Evolutionary conservation across 1,140 invertebrate genomes (phyloP).

Genomic region (Heliconius eleuchia): DNA sequence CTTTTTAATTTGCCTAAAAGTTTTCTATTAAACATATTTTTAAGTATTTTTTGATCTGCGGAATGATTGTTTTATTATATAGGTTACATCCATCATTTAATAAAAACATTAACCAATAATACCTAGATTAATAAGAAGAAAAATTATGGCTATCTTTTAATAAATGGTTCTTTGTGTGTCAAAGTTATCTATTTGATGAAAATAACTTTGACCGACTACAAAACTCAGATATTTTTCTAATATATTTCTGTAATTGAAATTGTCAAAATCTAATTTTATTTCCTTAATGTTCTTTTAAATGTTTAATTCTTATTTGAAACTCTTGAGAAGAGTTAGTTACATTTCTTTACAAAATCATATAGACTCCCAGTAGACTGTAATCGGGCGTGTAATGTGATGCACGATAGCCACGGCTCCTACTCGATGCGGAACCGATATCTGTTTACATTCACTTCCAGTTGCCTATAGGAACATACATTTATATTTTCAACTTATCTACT

Average conservation of each 20-base stretch:
- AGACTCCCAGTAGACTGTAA: neutral
- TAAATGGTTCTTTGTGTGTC: no score
- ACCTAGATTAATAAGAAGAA: no score
- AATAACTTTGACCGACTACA: no score
- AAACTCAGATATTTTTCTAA: no score
- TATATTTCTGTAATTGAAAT: neutral
- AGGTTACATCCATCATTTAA: no score
- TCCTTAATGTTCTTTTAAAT: neutral
- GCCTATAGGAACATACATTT: neutral
- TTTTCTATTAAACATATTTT: no score
- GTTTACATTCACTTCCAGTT: slow-evolving; percentile 1
- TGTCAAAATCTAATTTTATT: neutral
- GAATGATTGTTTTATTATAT: no score
- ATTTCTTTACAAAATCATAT: neutral
- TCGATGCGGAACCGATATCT: neutral
- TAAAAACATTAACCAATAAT: no score
- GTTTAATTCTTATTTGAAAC: neutral
- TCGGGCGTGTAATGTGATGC: slow-evolving; percentile 23
- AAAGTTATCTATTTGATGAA: no score
- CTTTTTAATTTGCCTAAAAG: no score
- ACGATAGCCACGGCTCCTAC: neutral
- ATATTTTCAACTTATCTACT: neutral
- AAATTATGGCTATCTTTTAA: no score
- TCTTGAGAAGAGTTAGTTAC: neutral
- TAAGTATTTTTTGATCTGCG: no score